These are phyloP conservation scores for Rhyacophila brunnea DNA, from an alignment of 1,140 invertebrate species.

Conservation along the genomic window DNA sequence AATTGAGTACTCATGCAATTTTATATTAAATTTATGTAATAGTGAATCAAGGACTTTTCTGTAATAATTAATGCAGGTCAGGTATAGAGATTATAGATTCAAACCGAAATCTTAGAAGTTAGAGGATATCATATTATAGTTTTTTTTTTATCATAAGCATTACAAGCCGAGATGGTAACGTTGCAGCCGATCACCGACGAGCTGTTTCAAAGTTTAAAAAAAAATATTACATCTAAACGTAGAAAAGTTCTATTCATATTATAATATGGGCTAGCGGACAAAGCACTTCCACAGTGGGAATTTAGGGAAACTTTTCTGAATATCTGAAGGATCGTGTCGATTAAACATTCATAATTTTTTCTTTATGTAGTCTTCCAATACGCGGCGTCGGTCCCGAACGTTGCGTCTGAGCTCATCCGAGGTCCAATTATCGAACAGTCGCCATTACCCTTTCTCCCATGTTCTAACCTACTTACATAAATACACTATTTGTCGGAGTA, in stretches of 20 bases:
- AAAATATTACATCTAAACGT: neutral
- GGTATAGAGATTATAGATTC: too few relatives aligned
- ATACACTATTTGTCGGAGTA: slow-evolving; percentile 13
- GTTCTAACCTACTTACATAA: slow-evolving; percentile 14
- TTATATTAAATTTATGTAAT: too few relatives aligned
- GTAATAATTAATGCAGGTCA: too few relatives aligned
- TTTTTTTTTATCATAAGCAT: neutral
- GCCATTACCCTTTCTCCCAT: slow-evolving; percentile 19
- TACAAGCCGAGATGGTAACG: neutral
- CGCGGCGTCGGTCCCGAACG: neutral
- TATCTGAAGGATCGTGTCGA: neutral
- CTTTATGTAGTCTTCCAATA: neutral
- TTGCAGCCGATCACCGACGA: neutral
- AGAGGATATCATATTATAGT: neutral
- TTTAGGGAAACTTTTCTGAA: neutral
- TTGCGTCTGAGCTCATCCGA: neutral
- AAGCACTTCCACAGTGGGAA: neutral
- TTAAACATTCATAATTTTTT: neutral
- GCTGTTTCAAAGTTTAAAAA: neutral
- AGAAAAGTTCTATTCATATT: neutral
- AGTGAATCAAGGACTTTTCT: too few relatives aligned
- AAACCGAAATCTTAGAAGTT: neutral
- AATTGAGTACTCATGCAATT: too few relatives aligned
- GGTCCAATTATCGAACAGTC: neutral
- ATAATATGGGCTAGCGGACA: slow-evolving; percentile 4